Percentiles rank a stretch among this genome's conserved stretches.
Conservation (phyloP, 2,888 invertebrate genomes). For the Nephrotoma guestfalica region DNA sequence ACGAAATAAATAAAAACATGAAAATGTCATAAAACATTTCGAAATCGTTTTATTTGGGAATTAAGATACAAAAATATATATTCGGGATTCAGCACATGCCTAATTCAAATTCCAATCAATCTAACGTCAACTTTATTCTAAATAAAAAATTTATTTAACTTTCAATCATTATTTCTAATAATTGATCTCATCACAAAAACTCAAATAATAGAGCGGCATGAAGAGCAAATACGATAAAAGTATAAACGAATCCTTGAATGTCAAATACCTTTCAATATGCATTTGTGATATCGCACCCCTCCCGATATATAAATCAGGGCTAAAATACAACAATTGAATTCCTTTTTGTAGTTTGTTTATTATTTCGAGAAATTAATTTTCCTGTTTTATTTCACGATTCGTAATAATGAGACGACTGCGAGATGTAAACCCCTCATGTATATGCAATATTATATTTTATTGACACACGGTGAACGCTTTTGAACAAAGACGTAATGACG, state of each 20-base stretch:
- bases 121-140: background rate
- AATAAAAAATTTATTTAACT: background rate
- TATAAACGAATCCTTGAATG: background rate
- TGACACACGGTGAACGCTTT: conserved; percentile 5
- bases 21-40: background rate
- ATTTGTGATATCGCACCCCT: background rate
- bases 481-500: background rate
- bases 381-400: background rate
- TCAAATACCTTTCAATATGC: background rate
- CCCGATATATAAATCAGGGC: background rate
- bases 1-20: background rate
- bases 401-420: background rate
- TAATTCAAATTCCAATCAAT: background rate
- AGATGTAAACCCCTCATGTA: background rate
- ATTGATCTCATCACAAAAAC: background rate
- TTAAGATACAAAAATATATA: too few relatives aligned
- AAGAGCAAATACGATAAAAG: background rate
- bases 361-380: background rate
- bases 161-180: background rate
- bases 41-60: background rate
- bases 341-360: background rate
- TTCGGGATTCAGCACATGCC: background rate
- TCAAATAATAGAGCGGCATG: background rate
- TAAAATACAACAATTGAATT: background rate
- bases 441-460: background rate